Evolutionary conservation across 1,140 invertebrate species (phyloP), one percentile per base, ranked within the genome.

Genomic region (Frieseomelitta varia): DNA sequence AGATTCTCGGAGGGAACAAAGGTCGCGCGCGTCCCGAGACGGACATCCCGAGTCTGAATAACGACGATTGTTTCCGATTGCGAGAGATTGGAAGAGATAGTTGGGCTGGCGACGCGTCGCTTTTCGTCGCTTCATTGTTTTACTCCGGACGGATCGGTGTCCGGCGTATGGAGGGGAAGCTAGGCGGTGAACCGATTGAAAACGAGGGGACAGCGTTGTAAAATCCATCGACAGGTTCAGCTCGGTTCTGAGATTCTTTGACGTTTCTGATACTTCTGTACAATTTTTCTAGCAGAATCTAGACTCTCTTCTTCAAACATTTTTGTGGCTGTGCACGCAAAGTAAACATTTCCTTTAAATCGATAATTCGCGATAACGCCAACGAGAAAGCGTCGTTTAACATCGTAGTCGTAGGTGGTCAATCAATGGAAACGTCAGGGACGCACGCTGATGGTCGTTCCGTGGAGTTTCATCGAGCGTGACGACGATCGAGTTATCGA

Each of bases 1-100:
- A 93, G 90, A 91, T 91, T 90, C 89, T 87, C 69, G 81, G 76
- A 85, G 83, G 58, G 74, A 90, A 91, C 74, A 79, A 91, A 85
- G 84, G 84, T 76, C 82, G 71, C 68, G 68, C 74, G 75, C 75
- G 19, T n/a, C 55, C 55, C 21, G 30, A 11, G 65, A 65, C 75
- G 65, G 68, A 47, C n/a, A 69, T 84, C 72, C 74, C 88, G 87
- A n/a, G n/a, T 79, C 85, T 75, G 84, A 82, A 87, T 90, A 87
- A 90, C 79, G 90, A 88, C 87, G 83, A 88, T 81, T 67, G 79
- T 77, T 63, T 19, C 34, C 39, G 8, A 47, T 6, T 24, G 12
- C 56, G n/a, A 47, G 39, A n/a, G n/a, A n/a, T n/a, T 14, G 21
- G 68, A 51, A 68, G 17, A 65, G 17, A 65, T 78, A n/a, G 47